Conservation (phyloP, 2,888 invertebrate species). For the Drosophila planitibia region DNA sequence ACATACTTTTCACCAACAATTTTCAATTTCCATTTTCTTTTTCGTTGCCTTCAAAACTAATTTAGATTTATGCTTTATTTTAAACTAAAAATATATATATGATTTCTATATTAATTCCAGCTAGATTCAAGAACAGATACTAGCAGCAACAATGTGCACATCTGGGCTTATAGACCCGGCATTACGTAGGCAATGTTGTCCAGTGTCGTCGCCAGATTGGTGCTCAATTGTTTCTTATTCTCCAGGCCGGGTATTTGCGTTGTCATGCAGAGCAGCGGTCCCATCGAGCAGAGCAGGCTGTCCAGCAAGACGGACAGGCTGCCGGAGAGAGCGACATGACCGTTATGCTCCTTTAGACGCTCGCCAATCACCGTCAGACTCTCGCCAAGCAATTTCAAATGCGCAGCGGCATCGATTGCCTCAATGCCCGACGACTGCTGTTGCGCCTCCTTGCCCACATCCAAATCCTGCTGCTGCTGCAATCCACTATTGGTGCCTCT, state of each 20-base stretch:
- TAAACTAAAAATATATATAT: slow-evolving; percentile 29
- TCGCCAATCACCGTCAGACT: slow-evolving; percentile 97
- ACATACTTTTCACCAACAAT: not conserved
- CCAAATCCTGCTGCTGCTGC: slow-evolving; percentile 9
- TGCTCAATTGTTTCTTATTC: slow-evolving; percentile 87
- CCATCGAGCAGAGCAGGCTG: slow-evolving; percentile 95
- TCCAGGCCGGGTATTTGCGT: slow-evolving; percentile 92
- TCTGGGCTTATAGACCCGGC: slow-evolving; percentile 89
- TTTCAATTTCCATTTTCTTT: not conserved
- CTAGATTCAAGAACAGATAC: slow-evolving; percentile 3
- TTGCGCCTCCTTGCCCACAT: slow-evolving; percentile 24
- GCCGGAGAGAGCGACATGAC: slow-evolving; percentile 97
- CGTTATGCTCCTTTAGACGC: slow-evolving; percentile 96
- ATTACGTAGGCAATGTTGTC: slow-evolving; percentile 98
- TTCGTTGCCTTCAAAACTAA: slow-evolving; percentile 1
- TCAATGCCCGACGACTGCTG: slow-evolving; percentile 89
- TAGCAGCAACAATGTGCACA: not conserved
- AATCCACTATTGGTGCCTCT: not conserved
- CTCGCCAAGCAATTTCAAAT: slow-evolving; percentile 95
- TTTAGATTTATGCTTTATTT: slow-evolving; percentile 6
- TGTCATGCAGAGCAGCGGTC: slow-evolving; percentile 94
- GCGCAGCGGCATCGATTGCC: slow-evolving; percentile 96
- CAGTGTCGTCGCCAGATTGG: slow-evolving; percentile 89
- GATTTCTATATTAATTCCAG: slow-evolving; percentile 15
- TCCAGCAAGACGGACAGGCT: slow-evolving; percentile 96